These are phyloP conservation scores for Oligia latruncula DNA, from an alignment of 2,888 invertebrate genomes.

Conservation along the genomic window DNA sequence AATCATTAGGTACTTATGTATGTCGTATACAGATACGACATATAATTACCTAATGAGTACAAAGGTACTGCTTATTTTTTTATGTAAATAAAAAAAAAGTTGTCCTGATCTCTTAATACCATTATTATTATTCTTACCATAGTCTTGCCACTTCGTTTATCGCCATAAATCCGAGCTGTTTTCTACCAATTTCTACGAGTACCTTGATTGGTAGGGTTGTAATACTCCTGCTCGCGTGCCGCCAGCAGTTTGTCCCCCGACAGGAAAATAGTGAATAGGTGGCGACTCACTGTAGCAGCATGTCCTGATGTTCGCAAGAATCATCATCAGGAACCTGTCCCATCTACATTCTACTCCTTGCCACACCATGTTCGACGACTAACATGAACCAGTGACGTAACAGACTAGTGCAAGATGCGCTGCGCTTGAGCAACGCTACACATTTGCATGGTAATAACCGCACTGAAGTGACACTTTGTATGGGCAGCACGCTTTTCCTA, in stretches of 20 bases:
- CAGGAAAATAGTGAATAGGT: too few species aligned
- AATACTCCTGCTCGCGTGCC: too few species aligned
- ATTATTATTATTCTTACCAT: not conserved
- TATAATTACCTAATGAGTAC: too few species aligned
- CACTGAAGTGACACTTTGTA: constrained; percentile 54
- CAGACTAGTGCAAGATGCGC: constrained; percentile 48
- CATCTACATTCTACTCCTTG: constrained; percentile 49
- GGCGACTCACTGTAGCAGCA: too few species aligned
- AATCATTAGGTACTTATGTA: too few species aligned
- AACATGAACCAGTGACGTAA: constrained; percentile 54
- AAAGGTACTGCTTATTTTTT: too few species aligned
- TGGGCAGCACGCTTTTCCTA: constrained; percentile 35
- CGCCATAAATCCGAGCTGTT: not conserved
- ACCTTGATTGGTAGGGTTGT: not conserved
- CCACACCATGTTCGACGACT: constrained; percentile 4
- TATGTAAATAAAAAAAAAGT: too few species aligned
- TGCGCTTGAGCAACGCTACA: constrained; percentile 52
- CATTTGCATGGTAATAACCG: constrained; percentile 63
- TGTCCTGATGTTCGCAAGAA: not conserved
- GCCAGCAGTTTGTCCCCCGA: too few species aligned
- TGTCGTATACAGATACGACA: too few species aligned
- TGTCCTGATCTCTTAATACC: too few species aligned
- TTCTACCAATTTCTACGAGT: not conserved
- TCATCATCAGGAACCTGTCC: not conserved
- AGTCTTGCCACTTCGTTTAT: not conserved